phyloP scores from a whole-genome alignment of 2,113 vertebrate genomes.

The Rhea pennata region DNA sequence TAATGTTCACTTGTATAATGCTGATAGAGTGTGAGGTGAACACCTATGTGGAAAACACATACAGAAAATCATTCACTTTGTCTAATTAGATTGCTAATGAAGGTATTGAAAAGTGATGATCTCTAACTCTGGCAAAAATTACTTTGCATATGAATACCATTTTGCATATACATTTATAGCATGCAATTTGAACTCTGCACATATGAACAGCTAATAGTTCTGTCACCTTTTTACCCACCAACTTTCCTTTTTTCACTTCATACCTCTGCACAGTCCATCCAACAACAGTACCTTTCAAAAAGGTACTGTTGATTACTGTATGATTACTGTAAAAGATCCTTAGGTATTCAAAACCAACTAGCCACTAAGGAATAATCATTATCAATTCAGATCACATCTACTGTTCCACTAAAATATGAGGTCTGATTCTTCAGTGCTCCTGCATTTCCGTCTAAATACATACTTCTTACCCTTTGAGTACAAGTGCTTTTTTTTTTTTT shows the following conservation, averaged over 20 bases:
- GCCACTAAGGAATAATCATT: neutral
- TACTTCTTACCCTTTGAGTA: neutral
- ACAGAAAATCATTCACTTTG: neutral
- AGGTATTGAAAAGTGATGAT: neutral
- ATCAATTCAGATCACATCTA: neutral
- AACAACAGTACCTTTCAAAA: neutral
- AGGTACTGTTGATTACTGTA: too few species aligned
- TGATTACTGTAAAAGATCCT: neutral
- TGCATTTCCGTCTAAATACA: neutral
- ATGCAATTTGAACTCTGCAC: neutral
- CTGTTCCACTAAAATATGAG: neutral
- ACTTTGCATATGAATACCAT: neutral
- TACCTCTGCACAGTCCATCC: neutral
- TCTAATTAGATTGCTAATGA: neutral
- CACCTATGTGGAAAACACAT: neutral
- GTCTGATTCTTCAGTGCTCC: neutral
- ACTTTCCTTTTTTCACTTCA: neutral
- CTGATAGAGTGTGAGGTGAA: neutral
- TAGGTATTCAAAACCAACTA: neutral
- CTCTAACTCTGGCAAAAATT: neutral
- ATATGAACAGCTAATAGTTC: neutral
- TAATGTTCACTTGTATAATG: neutral
- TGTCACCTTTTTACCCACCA: neutral
- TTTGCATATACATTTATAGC: neutral
- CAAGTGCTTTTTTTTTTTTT: neutral